These are phyloP conservation scores for Cheirogaleus major DNA, from an alignment of 2,797 vertebrate genomes.

Conservation along the genomic window DNA sequence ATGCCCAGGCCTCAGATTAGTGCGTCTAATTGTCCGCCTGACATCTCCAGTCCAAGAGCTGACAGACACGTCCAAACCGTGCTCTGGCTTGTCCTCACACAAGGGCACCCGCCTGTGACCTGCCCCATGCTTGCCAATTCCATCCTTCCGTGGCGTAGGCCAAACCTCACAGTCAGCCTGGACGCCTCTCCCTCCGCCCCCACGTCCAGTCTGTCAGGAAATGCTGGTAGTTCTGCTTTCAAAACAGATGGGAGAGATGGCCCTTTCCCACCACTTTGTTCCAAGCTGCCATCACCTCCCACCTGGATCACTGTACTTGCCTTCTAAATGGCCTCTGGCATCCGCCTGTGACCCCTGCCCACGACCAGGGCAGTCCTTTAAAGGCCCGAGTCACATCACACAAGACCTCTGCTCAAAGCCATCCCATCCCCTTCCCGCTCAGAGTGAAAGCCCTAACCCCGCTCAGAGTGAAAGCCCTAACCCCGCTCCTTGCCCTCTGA, in stretches of 20 bases:
- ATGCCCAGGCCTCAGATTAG: not conserved
- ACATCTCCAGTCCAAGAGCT: too few relatives aligned
- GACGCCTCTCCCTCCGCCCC: not conserved
- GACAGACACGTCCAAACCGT: fast-evolving
- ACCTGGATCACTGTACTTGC: fast-evolving
- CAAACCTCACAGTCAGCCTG: not conserved
- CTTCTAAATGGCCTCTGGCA: not conserved
- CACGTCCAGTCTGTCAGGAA: not conserved
- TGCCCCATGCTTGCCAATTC: not conserved
- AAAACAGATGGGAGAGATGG: not conserved
- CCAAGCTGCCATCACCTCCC: not conserved
- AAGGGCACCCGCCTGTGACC: not conserved
- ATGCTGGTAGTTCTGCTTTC: not conserved
- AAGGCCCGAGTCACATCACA: not conserved
- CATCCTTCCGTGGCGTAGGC: not conserved
- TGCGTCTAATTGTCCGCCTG: not conserved
- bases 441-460: not conserved
- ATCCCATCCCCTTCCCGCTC: not conserved
- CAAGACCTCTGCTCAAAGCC: not conserved
- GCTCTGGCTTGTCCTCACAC: not conserved
- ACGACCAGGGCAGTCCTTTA: not conserved
- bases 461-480: not conserved
- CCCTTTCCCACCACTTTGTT: not conserved
- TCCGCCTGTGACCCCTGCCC: not conserved
- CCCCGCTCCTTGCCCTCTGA: too few relatives aligned